Evolutionary conservation across 2,888 invertebrate species (phyloP).

Genomic region (Ophion slaviceki): DNA sequence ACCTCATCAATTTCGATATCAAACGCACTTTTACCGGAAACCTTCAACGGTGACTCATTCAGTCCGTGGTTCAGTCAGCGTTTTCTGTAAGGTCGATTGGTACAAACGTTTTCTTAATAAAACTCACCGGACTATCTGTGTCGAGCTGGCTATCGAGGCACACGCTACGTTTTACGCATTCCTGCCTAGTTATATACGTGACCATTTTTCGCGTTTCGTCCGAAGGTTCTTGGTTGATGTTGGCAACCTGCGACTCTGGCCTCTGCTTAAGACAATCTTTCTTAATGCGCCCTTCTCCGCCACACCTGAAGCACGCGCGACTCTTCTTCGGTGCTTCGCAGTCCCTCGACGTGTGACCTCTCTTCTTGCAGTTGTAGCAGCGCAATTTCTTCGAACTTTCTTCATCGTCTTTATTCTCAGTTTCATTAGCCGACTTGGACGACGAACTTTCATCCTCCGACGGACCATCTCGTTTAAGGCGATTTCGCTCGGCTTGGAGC

Average conservation of each 20-base stretch:
- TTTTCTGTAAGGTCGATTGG: neutral
- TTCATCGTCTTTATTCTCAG: neutral
- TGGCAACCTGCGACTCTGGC: neutral
- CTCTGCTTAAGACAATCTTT: constrained; percentile 18
- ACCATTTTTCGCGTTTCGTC: neutral
- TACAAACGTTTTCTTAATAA: constrained; percentile 16
- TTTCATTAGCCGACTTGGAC: neutral
- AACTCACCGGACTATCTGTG: constrained; percentile 32
- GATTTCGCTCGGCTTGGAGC: neutral
- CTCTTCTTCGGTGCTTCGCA: constrained; percentile 3
- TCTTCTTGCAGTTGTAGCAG: neutral
- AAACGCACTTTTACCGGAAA: neutral
- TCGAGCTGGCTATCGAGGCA: constrained; percentile 29
- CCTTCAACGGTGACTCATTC: neutral
- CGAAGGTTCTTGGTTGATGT: neutral
- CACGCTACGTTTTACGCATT: constrained; percentile 22
- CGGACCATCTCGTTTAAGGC: too few relatives aligned
- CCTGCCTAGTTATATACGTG: constrained; percentile 4
- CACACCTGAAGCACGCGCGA: neutral
- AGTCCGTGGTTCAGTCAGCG: constrained; percentile 7
- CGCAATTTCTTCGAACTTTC: neutral
- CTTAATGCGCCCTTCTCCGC: neutral
- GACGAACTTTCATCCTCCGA: too few relatives aligned
- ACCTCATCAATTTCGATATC: too few relatives aligned
- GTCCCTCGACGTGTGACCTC: constrained; percentile 6